Evolutionary conservation across 1,140 invertebrate genomes (phyloP), one percentile per base, ranked within the genome.

Genomic region (Zaprionus kolodkinae): DNA sequence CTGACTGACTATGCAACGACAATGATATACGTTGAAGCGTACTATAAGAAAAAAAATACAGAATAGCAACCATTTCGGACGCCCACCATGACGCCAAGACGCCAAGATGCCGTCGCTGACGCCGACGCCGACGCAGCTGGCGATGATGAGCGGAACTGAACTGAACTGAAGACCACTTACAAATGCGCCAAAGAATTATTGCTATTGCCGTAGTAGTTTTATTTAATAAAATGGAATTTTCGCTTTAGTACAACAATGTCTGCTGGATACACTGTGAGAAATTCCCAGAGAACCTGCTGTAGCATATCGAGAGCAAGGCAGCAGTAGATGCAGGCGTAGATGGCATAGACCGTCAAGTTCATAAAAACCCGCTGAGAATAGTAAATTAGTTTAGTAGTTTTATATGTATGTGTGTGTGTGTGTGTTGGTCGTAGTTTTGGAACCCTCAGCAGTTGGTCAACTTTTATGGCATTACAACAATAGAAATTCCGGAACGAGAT

Each of bases 151-250:
- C 66, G 60, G 72, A 45, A 45, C 40, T 45, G n/a, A 50, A 25
- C 17, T 50, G 17, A 25, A 25, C 9, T 50, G 45, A 78, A 80
- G 62, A 68, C 69, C 77, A 87, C 78, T 88, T 79, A 86, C 85
- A 87, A 76, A 76, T 67, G 70, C 70, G 73, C 85, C 84, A 83
- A 83, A 83, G 80, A 87, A 87, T 87, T 88, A 87, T 88, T 79
- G 71, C 78, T 65, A 84, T 83, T 79, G 74, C 74, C 67, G 80
- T 80, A 78, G 87, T 84, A 80, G 87, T 84, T 88, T 88, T 78
- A 89, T 88, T 88, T 81, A 88, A 88, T 88, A 88, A 87, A 88
- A 57, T 78, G 72, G 72, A 88, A 89, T 84, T 88, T 89, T 89
- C 78, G 74, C 66, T 72, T 77, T 63, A 74, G 55, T 77, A 88